Base-by-base conservation (phyloP, 2,888 invertebrate species). In the Ochropacha duplaris region DNA sequence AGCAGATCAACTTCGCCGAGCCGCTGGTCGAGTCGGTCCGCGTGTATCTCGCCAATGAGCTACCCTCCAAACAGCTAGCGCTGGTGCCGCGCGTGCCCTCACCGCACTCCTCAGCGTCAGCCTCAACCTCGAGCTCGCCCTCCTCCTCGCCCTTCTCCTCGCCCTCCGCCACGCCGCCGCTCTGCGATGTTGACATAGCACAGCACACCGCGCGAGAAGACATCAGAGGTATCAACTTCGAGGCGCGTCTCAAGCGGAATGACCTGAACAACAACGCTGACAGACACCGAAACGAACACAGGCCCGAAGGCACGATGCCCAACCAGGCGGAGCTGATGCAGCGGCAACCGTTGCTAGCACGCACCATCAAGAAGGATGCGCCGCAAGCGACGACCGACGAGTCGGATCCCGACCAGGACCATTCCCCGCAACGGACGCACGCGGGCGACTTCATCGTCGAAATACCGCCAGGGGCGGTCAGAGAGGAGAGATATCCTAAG, bases 401-500 rank as follows among this genome's bases (percentile, higher is more conserved):
- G 64, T 90, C 91, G 39, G 92, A 92, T 77, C 90, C 90, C 57
- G 92, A 92, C 75, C 87, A 78, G 69, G 90, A 90, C 57, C 86
- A 85, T 72, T 86, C 87, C 64, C 90, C 90, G 64, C 86, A 87
- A 71, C 87, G 87, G 58, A 58, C 79, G 55, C 86, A 84, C 69
- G 72, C 79, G 66, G 86, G 83, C 57, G 92, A 93, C 72, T 93
- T 93, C 76, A 78, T 90, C 59, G 89, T 93, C 39, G 92, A 92
- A 67, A 85, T 92, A 55, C 90, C 91, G 70, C 94, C 96, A 22
- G 93, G 95, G 61, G 94, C 96, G 54, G 93, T 94, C 56, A 93
- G 96, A 72, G 96, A 96, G 77, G 96, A 96, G 80, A 93, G 96
- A 74, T 97, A 95, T 87, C 97, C 97, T 39, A 96, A 96, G 83